phyloP scores from a whole-genome alignment of 2,797 vertebrate genomes.

The Vipera latastei region DNA sequence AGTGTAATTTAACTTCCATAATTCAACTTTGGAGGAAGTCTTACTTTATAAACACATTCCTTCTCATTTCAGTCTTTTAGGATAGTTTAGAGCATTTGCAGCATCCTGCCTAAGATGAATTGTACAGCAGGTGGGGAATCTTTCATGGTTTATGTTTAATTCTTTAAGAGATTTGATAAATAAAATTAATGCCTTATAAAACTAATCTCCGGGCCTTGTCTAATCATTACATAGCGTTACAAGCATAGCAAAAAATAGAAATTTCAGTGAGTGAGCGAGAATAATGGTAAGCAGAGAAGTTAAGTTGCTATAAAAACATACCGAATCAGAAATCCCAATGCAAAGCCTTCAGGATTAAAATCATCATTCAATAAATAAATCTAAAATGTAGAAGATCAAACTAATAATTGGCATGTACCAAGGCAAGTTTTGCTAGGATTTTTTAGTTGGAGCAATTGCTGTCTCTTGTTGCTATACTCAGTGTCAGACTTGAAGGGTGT shows the following conservation, averaged over 20 bases:
- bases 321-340: background rate
- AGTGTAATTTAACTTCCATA: constrained; percentile 16
- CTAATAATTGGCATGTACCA: background rate
- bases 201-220: background rate
- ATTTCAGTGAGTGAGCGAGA: background rate
- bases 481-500: background rate
- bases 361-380: background rate
- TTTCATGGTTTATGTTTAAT: background rate
- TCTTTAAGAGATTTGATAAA: background rate
- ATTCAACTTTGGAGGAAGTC: constrained; percentile 37
- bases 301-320: background rate
- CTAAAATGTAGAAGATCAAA: background rate
- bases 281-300: background rate
- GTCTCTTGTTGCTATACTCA: background rate
- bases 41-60: constrained; percentile 37
- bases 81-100: background rate
- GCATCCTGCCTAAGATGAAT: background rate
- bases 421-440: background rate
- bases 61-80: constrained; percentile 35
- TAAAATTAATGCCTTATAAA: background rate
- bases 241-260: background rate
- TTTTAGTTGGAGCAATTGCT: background rate
- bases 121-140: background rate
- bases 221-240: background rate
- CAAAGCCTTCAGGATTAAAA: background rate